Base-by-base conservation (phyloP, 2,797 vertebrate genomes). In the Hoplostethus mediterraneus region DNA sequence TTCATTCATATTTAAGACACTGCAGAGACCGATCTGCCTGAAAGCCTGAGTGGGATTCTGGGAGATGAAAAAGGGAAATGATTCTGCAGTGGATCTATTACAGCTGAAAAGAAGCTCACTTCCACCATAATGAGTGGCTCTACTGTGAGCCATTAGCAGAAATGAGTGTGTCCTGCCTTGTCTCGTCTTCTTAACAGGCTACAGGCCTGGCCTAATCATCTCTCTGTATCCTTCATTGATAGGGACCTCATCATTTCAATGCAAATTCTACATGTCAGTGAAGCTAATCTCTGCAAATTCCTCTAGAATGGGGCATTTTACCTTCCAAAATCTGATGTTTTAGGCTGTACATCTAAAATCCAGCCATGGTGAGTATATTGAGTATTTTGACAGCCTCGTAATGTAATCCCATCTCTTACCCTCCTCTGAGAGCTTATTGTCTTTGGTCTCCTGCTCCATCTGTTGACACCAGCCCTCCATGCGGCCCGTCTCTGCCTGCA, bases 401-500 rank as follows among this genome's bases (percentile, higher is more conserved):
- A 17, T 52, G 47, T 6, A 11, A 14, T n/a, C 68, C 1, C 14
- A 21, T 78, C 66, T 93, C 96, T 86, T 78, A 98, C 98, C 98
- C 94, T 99, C 98, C 93, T 99, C 98, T 81, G 97, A 98, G 79
- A 99, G 94, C 91, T 94, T 96, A 91, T 98, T 97, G 93, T 99
- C 97, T 95, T 97, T 98, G 93, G 97, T 98, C 94, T 99, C 98
- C 93, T 96, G 95, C 82, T 99, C 97, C 97, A 99, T 99, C 95
- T 99, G 98, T 77, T 95, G 96, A 92, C 98, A 99, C 98, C 98
- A 99, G 84, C 98, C 98, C 91, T 99, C 97, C 90, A 99, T 96
- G 70, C 98, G 95, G 60, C 96, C 98, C 0, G 96, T 97, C 87
- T 99, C 98, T 0, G 97, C 98, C 91, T 99, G 97, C 73, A 99